A percentile compares a stretch with the other conserved stretches of the same genome.
phyloP scores from a whole-genome alignment of 1,140 invertebrate species.

The Solenopsis invicta region DNA sequence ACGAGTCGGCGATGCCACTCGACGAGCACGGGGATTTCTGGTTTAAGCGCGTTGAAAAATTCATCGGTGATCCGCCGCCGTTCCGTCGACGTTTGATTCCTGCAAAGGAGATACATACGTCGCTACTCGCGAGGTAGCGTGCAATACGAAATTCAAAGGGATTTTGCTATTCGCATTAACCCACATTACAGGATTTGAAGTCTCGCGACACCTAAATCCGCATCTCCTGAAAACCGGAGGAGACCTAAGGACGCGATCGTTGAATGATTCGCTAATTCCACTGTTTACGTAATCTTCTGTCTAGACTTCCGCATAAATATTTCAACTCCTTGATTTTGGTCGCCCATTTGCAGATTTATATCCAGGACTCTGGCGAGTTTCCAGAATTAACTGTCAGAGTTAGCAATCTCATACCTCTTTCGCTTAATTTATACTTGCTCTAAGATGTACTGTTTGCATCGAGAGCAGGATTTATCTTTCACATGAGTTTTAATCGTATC shows the following conservation, averaged over 20 bases:
- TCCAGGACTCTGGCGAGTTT: conserved; percentile 20
- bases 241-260: not conserved
- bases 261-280: conserved; percentile 3
- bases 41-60: conserved; percentile 57
- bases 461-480: conserved; percentile 14
- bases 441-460: not conserved
- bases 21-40: conserved; percentile 41
- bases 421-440: conserved; percentile 33
- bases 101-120: not conserved
- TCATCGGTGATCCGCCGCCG: conserved; percentile 35
- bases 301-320: conserved; percentile 37
- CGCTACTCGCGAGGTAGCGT: not conserved
- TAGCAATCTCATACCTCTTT: conserved; percentile 12
- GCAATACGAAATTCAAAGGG: not conserved
- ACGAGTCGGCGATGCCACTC: not conserved
- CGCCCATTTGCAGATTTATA: conserved; percentile 23
- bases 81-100: conserved; percentile 29
- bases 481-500: not conserved
- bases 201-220: not conserved
- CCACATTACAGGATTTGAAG: conserved; percentile 11
- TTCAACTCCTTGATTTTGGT: conserved; percentile 21
- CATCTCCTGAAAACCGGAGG: not conserved
- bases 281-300: conserved; percentile 31
- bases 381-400: conserved; percentile 49
- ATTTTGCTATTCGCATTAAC: conserved; percentile 27